These are phyloP conservation scores for Drosophila miranda DNA, from an alignment of 1,140 invertebrate species.

Conservation along the genomic window DNA sequence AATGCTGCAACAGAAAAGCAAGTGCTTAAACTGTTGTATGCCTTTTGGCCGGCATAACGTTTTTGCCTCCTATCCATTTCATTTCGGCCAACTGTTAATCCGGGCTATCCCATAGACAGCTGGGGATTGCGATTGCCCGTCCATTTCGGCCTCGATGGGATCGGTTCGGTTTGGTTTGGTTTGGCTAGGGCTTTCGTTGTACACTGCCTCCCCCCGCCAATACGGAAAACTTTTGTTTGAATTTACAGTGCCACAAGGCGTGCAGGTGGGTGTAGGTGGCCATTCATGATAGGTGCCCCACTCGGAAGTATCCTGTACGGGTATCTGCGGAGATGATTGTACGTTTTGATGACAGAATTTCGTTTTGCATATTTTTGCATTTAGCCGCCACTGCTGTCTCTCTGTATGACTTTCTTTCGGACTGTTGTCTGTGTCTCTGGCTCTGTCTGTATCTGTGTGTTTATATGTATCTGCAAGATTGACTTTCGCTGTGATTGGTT, in stretches of 20 bases:
- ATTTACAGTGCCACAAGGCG: slow-evolving; percentile 14
- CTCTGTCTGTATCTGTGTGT: background rate
- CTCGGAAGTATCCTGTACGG: slow-evolving; percentile 12
- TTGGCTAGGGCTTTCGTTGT: background rate
- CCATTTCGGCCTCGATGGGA: slow-evolving; percentile 18
- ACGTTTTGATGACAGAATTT: slow-evolving; percentile 68
- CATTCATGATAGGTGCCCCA: slow-evolving; percentile 18
- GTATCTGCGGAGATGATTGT: slow-evolving; percentile 59
- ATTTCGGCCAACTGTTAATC: slow-evolving; percentile 73
- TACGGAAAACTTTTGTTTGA: slow-evolving; percentile 54
- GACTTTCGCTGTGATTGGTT: slow-evolving; percentile 5
- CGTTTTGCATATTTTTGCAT: slow-evolving; percentile 79
- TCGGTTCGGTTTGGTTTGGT: background rate
- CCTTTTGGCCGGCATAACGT: slow-evolving; percentile 46
- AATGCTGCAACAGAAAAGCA: slow-evolving; percentile 2
- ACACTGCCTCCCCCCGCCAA: background rate
- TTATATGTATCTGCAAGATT: slow-evolving; percentile 2
- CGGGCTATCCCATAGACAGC: slow-evolving; percentile 46
- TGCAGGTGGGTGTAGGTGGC: slow-evolving; percentile 18
- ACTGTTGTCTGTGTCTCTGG: background rate
- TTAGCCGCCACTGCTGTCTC: slow-evolving; percentile 46
- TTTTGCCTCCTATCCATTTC: slow-evolving; percentile 55
- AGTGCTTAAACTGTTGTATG: slow-evolving; percentile 57
- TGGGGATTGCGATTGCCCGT: slow-evolving; percentile 59
- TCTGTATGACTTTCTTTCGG: slow-evolving; percentile 2